These are phyloP conservation scores for Pteruthius melanotis DNA, from an alignment of 2,113 vertebrate genomes.

Conservation along the genomic window DNA sequence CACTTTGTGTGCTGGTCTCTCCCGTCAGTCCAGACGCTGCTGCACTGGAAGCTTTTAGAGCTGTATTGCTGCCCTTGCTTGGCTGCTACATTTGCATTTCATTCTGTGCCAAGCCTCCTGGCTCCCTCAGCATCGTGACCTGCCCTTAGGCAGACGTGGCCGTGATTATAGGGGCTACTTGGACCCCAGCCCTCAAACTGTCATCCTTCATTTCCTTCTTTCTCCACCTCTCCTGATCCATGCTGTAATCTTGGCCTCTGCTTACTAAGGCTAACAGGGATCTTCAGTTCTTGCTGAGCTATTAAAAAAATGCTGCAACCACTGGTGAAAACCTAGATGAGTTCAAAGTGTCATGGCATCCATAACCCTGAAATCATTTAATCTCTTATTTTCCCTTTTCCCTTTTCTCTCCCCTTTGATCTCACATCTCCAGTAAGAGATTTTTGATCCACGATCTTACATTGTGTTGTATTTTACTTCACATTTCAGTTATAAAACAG, in stretches of 20 bases:
- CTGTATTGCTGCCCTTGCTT: neutral
- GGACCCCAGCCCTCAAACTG: slow-evolving; percentile 11
- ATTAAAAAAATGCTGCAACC: neutral
- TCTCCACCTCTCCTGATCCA: neutral
- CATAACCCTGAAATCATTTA: neutral
- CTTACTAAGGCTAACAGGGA: neutral
- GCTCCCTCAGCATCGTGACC: neutral
- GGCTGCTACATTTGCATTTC: neutral
- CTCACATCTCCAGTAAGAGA: neutral
- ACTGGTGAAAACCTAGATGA: neutral
- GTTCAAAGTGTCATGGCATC: neutral
- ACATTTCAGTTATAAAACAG: neutral
- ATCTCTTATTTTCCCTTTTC: neutral
- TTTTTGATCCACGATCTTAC: neutral
- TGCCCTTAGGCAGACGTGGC: neutral
- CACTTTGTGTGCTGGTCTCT: neutral
- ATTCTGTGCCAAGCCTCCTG: neutral
- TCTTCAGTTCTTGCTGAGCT: neutral
- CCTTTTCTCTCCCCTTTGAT: neutral
- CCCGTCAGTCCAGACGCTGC: neutral
- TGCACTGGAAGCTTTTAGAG: neutral
- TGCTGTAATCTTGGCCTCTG: neutral
- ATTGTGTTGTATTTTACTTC: neutral
- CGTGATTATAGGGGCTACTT: neutral
- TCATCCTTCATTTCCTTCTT: neutral